These are phyloP conservation scores for Notarius quadriscutis DNA, from an alignment of 2,113 vertebrate species.

Conservation along the genomic window DNA sequence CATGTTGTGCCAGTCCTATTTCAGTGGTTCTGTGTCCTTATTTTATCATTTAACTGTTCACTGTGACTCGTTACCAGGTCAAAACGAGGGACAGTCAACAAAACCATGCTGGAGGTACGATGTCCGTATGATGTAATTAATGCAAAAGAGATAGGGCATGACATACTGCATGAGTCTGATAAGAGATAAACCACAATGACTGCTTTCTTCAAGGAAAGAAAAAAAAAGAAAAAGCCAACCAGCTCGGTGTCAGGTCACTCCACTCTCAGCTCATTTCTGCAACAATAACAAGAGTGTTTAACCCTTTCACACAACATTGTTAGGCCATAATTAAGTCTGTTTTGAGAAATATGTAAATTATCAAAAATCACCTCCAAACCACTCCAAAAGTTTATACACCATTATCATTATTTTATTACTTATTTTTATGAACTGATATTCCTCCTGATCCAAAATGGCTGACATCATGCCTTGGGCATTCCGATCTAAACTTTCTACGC, in stretches of 20 bases:
- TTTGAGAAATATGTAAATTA: not conserved
- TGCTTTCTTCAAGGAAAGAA: not conserved
- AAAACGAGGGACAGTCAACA: constrained; percentile 15
- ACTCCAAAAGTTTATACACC: not conserved
- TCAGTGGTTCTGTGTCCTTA: not conserved
- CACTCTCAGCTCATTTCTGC: constrained; percentile 42
- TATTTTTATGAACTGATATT: not conserved
- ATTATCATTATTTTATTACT: not conserved
- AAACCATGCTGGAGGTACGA: constrained; percentile 41
- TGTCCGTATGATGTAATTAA: constrained; percentile 17
- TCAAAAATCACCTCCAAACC: not conserved
- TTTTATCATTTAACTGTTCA: not conserved
- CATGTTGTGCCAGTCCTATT: not conserved
- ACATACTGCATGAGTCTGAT: not conserved
- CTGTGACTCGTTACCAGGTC: constrained; percentile 13
- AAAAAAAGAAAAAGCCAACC: constrained; percentile 38
- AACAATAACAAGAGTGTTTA: not conserved
- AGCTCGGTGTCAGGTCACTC: constrained; percentile 14
- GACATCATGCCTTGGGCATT: not conserved
- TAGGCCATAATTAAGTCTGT: not conserved
- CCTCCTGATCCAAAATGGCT: not conserved
- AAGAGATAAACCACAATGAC: not conserved
- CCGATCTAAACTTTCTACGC: not conserved
- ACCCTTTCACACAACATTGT: not conserved
- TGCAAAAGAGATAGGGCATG: not conserved